Evolutionary conservation across 2,113 vertebrate species (phyloP), one percentile per base, ranked within the genome.

Genomic region (Phyllostomus discolor): DNA sequence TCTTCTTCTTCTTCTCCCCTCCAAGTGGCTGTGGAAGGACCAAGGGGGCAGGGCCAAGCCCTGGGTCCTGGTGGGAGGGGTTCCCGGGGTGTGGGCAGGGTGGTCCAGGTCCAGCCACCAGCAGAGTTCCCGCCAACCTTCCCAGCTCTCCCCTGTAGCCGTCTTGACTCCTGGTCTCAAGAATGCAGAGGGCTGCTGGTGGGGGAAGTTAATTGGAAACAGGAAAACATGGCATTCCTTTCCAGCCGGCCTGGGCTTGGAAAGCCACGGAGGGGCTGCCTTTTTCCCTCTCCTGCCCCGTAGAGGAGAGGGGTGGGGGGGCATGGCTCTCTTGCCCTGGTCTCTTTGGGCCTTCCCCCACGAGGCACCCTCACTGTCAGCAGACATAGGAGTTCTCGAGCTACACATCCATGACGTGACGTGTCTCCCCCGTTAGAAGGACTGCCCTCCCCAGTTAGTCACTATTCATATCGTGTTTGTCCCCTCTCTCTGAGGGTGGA

Each of bases 121-220:
- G 38, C 28, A 3, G 38, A 76, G 22, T 28, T 33, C 38, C 78
- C 3, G 5, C 69, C 67, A 72, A 52, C 85, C 62, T 35, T 73
- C 79, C 76, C 76, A 11, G 59, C 90, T n/a, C 59, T 28, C 48
- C 79, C 90, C 59, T 7, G 22, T 64, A 90, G 87, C 96, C 76
- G 72, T 28, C 92, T 94, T 91, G 97, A 96, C 96, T 97, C 84
- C 66, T 79, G 88, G 87, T 96, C 95, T 97, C 79, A 95, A 97
- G 97, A 98, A 96, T 97, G 91, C 59, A 4, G 95, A 97, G 80
- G 75, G 90, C 76, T 89, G 87, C 89, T 96, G 92, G 43, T 50
- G 78, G 66, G 90, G 86, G 43, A 17, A 90, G 95, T 88, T 98
- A 98, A 98, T 97, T 98, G 97, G 96, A 97, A 98, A 98, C 97